Base-by-base conservation (phyloP, 2,797 vertebrate species). In the Perodicticus potto region DNA sequence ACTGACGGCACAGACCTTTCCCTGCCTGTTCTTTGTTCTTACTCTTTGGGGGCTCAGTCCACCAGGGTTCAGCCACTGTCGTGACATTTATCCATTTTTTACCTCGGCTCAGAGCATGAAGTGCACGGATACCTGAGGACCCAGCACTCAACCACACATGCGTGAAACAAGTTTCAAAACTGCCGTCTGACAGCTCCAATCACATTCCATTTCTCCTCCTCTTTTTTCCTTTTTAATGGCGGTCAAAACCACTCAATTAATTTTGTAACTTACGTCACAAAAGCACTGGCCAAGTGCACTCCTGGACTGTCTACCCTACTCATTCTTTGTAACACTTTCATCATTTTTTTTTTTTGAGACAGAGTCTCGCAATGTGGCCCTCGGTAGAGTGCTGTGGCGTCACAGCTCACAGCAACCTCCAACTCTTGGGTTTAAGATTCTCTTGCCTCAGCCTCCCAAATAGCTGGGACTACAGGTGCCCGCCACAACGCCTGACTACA, bases 231-330 rank as follows among this genome's bases (percentile, higher is more conserved):
- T 43, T 69, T 82, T 34, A 72, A 12, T 29, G 9, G 5, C 70
- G 34, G 11, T 57, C 67, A 96, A 61, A n/a, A 55, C 37, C 29
- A 83, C 65, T 76, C 27, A 37, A n/a, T 43, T 86, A n/a, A 78
- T 70, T 74, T 63, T 89, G 49, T 91, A 57, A 86, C 49, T 83
- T 59, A 55, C 17, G 49, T 53, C 49, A 53, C 49, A 27, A n/a
- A 76, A 96, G 53, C 53, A 53, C 40, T 20, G 6, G 6, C 45
- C 59, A 81, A 17, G 3, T 12, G 12, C 29, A 70, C 25, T 12
- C n/a, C 37, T 10, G 20, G 27, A 16, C 82, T 13, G 0, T 78
- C 25, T 37, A 1, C 22, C 63, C 7, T 23, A 74, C 49, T 70
- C 7, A 0, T 49, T 86, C 45, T 83, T 29, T 83, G 6, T 43